A percentile compares a stretch with the other conserved stretches of the same genome.
These are phyloP conservation scores for Lophotis ruficrista DNA, from an alignment of 2,113 vertebrate species.

Conservation along the genomic window DNA sequence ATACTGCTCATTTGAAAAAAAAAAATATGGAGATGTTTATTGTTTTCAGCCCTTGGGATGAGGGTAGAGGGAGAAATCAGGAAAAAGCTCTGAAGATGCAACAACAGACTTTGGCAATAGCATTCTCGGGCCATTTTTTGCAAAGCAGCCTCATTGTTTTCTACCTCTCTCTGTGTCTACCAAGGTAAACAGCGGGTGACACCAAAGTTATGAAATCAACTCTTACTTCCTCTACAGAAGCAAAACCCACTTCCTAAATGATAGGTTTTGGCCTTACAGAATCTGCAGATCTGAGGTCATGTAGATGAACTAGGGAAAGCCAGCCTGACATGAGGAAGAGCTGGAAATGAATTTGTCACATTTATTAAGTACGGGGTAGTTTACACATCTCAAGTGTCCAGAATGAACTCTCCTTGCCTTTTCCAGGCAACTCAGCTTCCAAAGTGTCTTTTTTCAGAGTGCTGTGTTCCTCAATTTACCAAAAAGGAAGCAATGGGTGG, in stretches of 20 bases:
- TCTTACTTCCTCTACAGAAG: neutral
- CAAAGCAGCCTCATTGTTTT: neutral
- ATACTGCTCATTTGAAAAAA: neutral
- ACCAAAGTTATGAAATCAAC: neutral
- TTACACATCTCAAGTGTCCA: neutral
- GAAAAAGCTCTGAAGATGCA: neutral
- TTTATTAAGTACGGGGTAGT: neutral
- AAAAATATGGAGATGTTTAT: neutral
- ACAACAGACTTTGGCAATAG: neutral
- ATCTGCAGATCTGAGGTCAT: neutral
- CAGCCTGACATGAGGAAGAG: neutral
- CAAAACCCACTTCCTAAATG: neutral
- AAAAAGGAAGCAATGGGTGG: constrained; percentile 35
- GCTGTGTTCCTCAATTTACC: constrained; percentile 19
- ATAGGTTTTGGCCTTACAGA: neutral
- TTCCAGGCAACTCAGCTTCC: neutral
- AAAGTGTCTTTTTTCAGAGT: neutral
- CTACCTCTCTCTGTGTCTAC: neutral
- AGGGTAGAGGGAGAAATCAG: neutral
- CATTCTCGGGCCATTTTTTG: neutral
- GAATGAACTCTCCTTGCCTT: neutral
- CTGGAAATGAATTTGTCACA: neutral
- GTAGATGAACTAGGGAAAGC: neutral
- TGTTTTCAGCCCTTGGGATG: neutral
- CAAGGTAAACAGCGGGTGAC: neutral